A percentile compares a stretch with the other conserved stretches of the same genome.
phyloP scores from a whole-genome alignment of 2,113 vertebrate genomes.

The Channa maculata region DNA sequence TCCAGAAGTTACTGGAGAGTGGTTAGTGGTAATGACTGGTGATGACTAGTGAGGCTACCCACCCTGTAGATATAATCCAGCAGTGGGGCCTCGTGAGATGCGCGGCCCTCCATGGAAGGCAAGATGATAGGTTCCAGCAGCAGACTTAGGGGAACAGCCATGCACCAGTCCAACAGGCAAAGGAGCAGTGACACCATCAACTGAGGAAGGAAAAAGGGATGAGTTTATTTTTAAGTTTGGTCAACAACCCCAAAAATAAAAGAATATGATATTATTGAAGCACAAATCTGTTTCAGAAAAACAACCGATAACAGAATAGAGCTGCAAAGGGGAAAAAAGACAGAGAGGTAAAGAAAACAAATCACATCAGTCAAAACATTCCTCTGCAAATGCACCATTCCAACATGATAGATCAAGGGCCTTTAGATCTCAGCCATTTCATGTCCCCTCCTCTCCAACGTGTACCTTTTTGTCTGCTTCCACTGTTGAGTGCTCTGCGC shows the following conservation, averaged over 20 bases:
- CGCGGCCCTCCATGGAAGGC: conserved; percentile 86
- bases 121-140: conserved; percentile 92
- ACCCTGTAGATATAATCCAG: conserved; percentile 98
- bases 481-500: conserved; percentile 92
- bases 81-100: conserved; percentile 87
- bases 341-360: conserved; percentile 10
- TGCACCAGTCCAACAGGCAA: conserved; percentile 98
- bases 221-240: neutral
- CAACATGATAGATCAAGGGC: conserved; percentile 63
- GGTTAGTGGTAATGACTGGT: neutral
- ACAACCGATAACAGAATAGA: neutral
- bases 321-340: conserved; percentile 2
- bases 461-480: conserved; percentile 98
- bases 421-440: conserved; percentile 72
- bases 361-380: conserved; percentile 63
- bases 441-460: conserved; percentile 54
- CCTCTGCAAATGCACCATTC: conserved; percentile 75
- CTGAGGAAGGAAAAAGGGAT: conserved; percentile 73
- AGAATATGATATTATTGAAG: neutral
- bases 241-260: conserved; percentile 7
- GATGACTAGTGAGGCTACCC: conserved; percentile 65
- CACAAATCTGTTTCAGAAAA: conserved; percentile 5
- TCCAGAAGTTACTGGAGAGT: conserved; percentile 4
- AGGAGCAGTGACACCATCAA: conserved; percentile 95
- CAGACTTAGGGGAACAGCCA: conserved; percentile 90